phyloP scores from a whole-genome alignment of 30 jellyfish, hydroid and myxozoan species.

The Aurelia sp. region DNA sequence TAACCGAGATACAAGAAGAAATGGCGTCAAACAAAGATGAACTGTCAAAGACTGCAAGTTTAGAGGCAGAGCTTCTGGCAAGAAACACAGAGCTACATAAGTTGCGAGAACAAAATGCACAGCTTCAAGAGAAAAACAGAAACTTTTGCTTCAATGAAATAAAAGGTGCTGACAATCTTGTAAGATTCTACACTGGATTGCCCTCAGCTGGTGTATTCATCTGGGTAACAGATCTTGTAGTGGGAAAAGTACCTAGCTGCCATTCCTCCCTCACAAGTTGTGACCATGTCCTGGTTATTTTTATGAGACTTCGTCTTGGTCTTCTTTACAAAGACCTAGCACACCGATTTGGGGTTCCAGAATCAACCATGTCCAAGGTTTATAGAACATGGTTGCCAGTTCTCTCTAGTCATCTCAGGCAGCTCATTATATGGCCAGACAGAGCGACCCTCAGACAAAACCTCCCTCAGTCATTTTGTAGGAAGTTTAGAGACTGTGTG shows the following conservation, averaged over 20 bases:
- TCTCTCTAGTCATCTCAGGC: background rate
- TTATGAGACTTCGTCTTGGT: conserved; percentile 54
- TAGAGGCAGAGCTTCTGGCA: conserved; percentile 8
- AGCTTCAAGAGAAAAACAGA: background rate
- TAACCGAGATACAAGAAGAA: background rate
- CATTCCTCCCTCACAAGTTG: conserved; percentile 4
- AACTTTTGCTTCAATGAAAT: conserved; percentile 41
- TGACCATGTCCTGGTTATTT: conserved; percentile 32
- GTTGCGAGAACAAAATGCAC: background rate
- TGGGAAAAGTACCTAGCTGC: background rate
- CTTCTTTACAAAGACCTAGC: conserved; percentile 49
- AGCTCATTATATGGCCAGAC: conserved; percentile 66
- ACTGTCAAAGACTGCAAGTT: background rate
- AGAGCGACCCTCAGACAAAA: conserved; percentile 28
- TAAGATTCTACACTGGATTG: conserved; percentile 26
- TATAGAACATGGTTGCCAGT: conserved; percentile 26
- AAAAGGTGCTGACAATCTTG: conserved; percentile 12
- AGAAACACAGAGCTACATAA: background rate
- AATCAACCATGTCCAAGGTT: background rate
- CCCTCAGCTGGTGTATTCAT: conserved; percentile 5
- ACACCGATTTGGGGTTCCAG: conserved; percentile 22
- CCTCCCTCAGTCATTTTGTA: conserved; percentile 35
- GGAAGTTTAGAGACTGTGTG: conserved; percentile 40
- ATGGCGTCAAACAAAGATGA: background rate
- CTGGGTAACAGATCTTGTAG: conserved; percentile 42